phyloP scores from a whole-genome alignment of 2,797 vertebrate genomes.

The Heteromormyrus szaboi region DNA sequence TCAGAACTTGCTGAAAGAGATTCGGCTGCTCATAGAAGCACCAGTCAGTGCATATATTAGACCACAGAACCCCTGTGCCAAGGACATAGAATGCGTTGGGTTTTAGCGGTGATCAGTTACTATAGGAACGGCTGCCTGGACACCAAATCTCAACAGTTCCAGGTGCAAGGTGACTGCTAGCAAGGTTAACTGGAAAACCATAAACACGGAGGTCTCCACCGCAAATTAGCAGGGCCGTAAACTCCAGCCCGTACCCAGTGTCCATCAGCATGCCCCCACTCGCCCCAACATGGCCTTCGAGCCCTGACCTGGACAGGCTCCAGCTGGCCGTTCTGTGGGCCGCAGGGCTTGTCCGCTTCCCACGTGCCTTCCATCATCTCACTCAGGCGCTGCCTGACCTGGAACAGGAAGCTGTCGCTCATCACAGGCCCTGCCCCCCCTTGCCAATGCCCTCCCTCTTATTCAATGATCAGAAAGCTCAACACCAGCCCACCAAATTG shows the following conservation, averaged over 20 bases:
- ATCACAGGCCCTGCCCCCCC: constrained; percentile 30
- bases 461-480: neutral
- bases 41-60: neutral
- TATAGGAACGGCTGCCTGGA: neutral
- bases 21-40: neutral
- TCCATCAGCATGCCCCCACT: constrained; percentile 45
- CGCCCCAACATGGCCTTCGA: constrained; percentile 48
- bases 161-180: neutral
- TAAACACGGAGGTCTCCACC: neutral
- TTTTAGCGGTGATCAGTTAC: neutral
- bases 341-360: constrained; percentile 49
- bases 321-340: constrained; percentile 56
- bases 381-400: constrained; percentile 80
- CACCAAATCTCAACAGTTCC: neutral
- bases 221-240: neutral
- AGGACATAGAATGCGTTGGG: neutral
- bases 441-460: neutral
- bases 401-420: constrained; percentile 61
- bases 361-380: constrained; percentile 63
- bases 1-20: neutral
- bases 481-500: neutral
- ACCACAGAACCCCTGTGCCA: too few species aligned
- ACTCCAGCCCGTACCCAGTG: constrained; percentile 18
- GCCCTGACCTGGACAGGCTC: constrained; percentile 66
- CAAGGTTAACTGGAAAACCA: neutral